phyloP scores from a whole-genome alignment of 2,113 vertebrate genomes.

The Columba janthina region DNA sequence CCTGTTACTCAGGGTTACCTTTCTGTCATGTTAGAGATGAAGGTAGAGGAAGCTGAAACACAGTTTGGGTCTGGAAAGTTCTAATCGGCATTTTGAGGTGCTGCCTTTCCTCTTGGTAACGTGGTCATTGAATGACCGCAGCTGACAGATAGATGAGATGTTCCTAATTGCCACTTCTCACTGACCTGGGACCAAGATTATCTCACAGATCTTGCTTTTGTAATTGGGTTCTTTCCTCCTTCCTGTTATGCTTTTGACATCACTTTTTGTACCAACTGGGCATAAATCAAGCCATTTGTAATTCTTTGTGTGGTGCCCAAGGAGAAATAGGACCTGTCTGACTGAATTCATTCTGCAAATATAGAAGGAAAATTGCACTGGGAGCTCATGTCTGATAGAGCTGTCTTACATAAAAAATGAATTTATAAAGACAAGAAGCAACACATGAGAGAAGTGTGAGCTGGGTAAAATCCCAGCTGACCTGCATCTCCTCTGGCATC shows the following conservation, averaged over 20 bases:
- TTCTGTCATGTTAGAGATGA: not conserved
- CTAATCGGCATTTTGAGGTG: not conserved
- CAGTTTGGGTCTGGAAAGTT: not conserved
- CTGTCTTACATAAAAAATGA: not conserved
- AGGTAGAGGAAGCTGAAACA: not conserved
- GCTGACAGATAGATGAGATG: not conserved
- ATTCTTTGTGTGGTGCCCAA: not conserved
- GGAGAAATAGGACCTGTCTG: not conserved
- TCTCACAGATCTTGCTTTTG: not conserved
- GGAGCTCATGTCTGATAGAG: conserved; percentile 8
- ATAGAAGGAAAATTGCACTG: not conserved
- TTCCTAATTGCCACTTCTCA: not conserved
- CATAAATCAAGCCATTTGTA: not conserved
- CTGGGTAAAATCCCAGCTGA: not conserved
- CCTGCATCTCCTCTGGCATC: not conserved
- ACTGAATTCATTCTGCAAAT: not conserved
- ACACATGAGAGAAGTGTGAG: not conserved
- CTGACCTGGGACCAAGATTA: not conserved
- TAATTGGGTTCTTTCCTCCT: not conserved
- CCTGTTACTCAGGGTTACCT: conserved; percentile 14
- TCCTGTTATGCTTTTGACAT: not conserved
- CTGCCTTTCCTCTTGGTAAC: not conserved
- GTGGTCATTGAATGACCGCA: not conserved
- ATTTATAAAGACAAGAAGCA: conserved; percentile 2
- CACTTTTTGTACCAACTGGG: not conserved